Evolutionary conservation across 1,140 invertebrate genomes (phyloP), one percentile per base, ranked within the genome.

Genomic region (Apis dorsata): DNA sequence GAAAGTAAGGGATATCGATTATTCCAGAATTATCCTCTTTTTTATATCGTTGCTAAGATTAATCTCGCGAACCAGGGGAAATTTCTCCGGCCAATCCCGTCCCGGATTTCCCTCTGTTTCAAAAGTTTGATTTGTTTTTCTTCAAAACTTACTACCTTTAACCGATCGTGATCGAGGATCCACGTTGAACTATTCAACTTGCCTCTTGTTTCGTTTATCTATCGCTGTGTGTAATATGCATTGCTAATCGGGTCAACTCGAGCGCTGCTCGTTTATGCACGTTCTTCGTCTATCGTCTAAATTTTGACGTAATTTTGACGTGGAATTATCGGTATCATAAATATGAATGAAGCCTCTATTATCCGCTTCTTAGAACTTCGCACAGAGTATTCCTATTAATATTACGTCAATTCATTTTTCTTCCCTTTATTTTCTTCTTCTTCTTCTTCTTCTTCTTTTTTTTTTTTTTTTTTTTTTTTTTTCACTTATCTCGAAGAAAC

Each of bases 161-260:
- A 79, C 65, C 63, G 76, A 83, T 79, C 66, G 44, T 15, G n/a
- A 2, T 63, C 78, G 68, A 62, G 34, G 44, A 13, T 49, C n/a
- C n/a, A 28, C 19, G 66, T 55, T 49, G 44, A 70, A 70, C 51
- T 24, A 76, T 34, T 59, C n/a, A 63, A 59, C 44, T 60, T 28
- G 28, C 24, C 69, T 17, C 70, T 84, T 69, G 28, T 68, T 57
- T 73, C 60, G 69, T 63, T 84, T 81, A 75, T 81, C 66, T 63
- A 75, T 81, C 44, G 81, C 65, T 62, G 79, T 76, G 79, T 76
- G 83, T 77, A 87, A 85, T 88, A 85, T 86, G 89, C 87, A 90
- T 90, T 78, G 82, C 68, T 91, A 91, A 91, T 86, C 86, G 90
- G 91, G 87, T 90, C 86, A 85, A 57, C 76, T 65, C 84, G 86